Conservation (phyloP, 2,888 invertebrate genomes). For the Pteria penguin region DNA sequence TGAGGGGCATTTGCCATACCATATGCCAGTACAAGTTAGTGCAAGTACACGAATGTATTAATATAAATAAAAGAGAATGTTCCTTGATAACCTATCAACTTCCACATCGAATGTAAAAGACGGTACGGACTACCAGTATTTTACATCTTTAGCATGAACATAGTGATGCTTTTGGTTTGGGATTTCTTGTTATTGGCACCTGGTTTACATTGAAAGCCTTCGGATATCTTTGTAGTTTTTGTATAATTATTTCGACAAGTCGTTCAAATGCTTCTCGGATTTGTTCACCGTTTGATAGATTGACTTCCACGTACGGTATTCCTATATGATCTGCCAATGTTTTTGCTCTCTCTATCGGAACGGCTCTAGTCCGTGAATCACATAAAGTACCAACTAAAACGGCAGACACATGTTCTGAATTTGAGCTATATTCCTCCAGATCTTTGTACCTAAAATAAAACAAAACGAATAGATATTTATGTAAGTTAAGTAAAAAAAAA, state of each 20-base stretch:
- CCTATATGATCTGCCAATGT: conserved; percentile 61
- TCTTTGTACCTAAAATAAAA: conserved; percentile 52
- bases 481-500: too few species aligned
- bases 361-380: conserved; percentile 49
- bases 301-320: conserved; percentile 65
- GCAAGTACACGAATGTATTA: too few species aligned
- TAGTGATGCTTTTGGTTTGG: background rate
- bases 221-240: conserved; percentile 40
- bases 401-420: conserved; percentile 55
- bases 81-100: too few species aligned
- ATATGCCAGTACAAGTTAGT: too few species aligned
- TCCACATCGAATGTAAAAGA: too few species aligned
- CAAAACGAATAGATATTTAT: too few species aligned
- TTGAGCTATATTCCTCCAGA: conserved; percentile 56
- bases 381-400: conserved; percentile 65
- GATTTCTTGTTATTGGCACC: background rate
- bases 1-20: too few species aligned
- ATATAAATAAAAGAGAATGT: too few species aligned
- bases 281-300: conserved; percentile 55
- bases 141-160: conserved; percentile 19
- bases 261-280: conserved; percentile 61
- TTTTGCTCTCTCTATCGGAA: conserved; percentile 59
- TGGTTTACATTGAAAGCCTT: background rate
- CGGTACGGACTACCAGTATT: too few species aligned
- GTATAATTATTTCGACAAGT: conserved; percentile 57